Base-by-base conservation (phyloP, 2,888 invertebrate genomes). In the Hoplodrina ambigua region DNA sequence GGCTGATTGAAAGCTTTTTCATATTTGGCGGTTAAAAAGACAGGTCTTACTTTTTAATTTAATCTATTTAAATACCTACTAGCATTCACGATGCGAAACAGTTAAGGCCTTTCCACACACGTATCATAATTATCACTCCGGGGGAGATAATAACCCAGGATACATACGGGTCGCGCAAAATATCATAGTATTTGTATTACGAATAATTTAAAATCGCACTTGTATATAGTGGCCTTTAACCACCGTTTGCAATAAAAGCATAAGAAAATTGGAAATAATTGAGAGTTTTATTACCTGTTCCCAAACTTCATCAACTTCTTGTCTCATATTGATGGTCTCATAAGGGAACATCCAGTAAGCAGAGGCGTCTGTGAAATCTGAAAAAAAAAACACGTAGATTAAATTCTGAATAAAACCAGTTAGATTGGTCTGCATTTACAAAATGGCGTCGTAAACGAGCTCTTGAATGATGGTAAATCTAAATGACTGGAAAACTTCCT, bases 291-390 rank as follows among this genome's bases (percentile, higher is more conserved):
- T 66, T 85, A 95, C 96, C 93, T 97, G 97, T 87, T 97, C 97
- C 98, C 98, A 98, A 55, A 98, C 97, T 75, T 97, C 97, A 67
- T 98, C 98, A 30, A 99, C 94, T 83, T 98, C 98, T 72, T 97
- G 96, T 64, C 97, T 97, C 87, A 99, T 97, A 71, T 97, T 97
- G 0, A 96, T 94, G 0, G 97, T 97, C 86, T 98, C 98, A 88
- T 98, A 99, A 0, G 97, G 97, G 86, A 98, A 97, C 94, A 98
- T 97, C 99, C 99, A 99, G 88, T 98, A 98, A 44, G 98, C 98
- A 0, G 98, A 98, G 0, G 98, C 98, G 87, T 99, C 98, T 1
- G 97, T 97, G 84, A 98, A 98, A 94, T 98, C 99, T 99, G 90
- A 5, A 94, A 94, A 73, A 63, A 57, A 78, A 49, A 62, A 54